Conservation (phyloP, 2,888 invertebrate species). For the Podotricha telesiphe region DNA sequence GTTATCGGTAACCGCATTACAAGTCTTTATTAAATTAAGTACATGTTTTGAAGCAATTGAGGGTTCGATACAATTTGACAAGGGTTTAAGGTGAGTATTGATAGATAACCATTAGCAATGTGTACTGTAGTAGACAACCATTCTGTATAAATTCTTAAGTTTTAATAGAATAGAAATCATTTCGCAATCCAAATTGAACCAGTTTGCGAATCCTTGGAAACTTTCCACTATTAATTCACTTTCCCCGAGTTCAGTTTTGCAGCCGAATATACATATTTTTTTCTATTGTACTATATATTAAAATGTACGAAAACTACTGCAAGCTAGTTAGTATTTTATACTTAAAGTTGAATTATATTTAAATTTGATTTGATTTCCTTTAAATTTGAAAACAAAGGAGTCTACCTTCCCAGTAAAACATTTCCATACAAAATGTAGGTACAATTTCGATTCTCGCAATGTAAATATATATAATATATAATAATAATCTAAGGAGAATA, state of each 20-base stretch:
- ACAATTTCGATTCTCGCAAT: not conserved
- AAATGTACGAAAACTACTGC: conserved; percentile 6
- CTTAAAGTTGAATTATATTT: too few relatives aligned
- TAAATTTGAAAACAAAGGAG: too few relatives aligned
- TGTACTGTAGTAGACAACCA: not conserved
- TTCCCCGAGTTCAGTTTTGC: conserved; percentile 60
- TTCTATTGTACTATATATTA: conserved; percentile 46
- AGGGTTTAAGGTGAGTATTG: not conserved
- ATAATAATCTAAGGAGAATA: not conserved
- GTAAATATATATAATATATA: too few relatives aligned
- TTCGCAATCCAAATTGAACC: conserved; percentile 63
- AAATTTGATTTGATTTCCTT: too few relatives aligned
- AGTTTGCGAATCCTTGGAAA: conserved; percentile 72
- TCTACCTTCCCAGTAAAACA: too few relatives aligned
- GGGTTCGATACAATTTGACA: not conserved
- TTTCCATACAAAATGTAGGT: not conserved
- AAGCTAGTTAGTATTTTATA: not conserved
- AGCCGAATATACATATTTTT: conserved; percentile 51
- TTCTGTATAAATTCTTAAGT: not conserved
- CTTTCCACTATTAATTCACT: conserved; percentile 81
- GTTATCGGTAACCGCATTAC: conserved; percentile 56
- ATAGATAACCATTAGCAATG: not conserved
- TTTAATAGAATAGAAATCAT: conserved; percentile 42
- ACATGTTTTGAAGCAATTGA: conserved; percentile 27
- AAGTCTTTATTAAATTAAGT: conserved; percentile 61